Evolutionary conservation across 2,797 vertebrate genomes (phyloP).

Genomic region (Carcharodon carcharias): DNA sequence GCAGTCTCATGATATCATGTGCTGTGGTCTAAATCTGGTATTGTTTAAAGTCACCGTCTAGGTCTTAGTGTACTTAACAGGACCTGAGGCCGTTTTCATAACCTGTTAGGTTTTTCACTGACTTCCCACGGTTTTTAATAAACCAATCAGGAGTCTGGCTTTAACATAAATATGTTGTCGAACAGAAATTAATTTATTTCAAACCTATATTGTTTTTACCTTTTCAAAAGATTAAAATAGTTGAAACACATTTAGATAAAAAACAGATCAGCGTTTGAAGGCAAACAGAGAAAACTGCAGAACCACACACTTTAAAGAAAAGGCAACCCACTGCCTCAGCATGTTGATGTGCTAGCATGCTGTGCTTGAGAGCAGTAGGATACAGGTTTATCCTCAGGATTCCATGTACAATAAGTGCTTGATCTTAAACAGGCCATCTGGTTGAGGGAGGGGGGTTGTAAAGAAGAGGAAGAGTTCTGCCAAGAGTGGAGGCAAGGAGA

Average conservation of each 20-base stretch:
- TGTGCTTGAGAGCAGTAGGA: constrained; percentile 35
- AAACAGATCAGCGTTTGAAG: constrained; percentile 31
- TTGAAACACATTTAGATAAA: constrained; percentile 8
- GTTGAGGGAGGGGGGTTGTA: constrained; percentile 29
- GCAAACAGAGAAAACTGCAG: constrained; percentile 4
- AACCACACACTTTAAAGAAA: constrained; percentile 33
- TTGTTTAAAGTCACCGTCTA: constrained; percentile 23
- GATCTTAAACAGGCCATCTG: constrained; percentile 37
- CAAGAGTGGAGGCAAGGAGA: constrained; percentile 25
- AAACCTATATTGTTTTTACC: background rate
- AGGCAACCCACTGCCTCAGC: constrained; percentile 32
- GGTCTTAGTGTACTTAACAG: constrained; percentile 29
- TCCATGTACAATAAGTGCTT: constrained; percentile 37
- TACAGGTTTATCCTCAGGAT: constrained; percentile 36
- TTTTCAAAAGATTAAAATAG: constrained; percentile 30
- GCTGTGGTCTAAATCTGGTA: constrained; percentile 27
- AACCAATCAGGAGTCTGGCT: constrained; percentile 13
- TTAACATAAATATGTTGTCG: constrained; percentile 13
- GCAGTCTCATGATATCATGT: constrained; percentile 29
- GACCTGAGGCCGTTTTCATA: constrained; percentile 30
- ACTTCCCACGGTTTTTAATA: constrained; percentile 30
- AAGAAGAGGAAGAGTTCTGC: constrained; percentile 24
- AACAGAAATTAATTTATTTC: background rate
- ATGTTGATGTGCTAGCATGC: constrained; percentile 36
- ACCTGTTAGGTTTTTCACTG: constrained; percentile 14